These are phyloP conservation scores for Drosophila elegans DNA, from an alignment of 1,140 invertebrate genomes.

Conservation along the genomic window DNA sequence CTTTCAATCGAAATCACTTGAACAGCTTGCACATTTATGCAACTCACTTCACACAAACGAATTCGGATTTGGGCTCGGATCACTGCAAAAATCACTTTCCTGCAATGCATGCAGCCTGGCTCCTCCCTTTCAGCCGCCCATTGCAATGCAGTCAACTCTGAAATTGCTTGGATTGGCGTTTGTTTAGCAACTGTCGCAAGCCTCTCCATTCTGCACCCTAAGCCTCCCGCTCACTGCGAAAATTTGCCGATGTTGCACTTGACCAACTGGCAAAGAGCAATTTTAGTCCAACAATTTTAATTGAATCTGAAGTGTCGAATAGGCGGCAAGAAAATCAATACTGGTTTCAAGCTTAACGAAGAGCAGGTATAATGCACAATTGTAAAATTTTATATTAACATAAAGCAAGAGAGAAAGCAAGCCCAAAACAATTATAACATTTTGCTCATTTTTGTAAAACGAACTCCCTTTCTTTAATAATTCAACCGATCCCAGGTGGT, in stretches of 20 bases:
- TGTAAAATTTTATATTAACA: background rate
- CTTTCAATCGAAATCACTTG: conserved; percentile 66
- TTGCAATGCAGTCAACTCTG: conserved; percentile 60
- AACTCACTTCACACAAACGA: conserved; percentile 63
- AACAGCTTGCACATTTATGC: conserved; percentile 72
- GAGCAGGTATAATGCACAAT: background rate
- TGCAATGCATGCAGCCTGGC: conserved; percentile 20
- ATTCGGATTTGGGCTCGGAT: conserved; percentile 53
- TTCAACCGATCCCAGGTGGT: too few species aligned
- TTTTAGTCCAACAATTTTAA: conserved; percentile 57
- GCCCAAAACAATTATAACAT: too few species aligned
- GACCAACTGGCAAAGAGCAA: conserved; percentile 37
- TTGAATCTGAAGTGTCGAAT: conserved; percentile 68
- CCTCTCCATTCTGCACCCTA: conserved; percentile 1
- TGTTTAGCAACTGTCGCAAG: conserved; percentile 60
- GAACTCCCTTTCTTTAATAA: too few species aligned
- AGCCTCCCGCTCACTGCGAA: background rate
- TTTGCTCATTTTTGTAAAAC: too few species aligned
- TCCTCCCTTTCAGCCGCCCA: conserved; percentile 11
- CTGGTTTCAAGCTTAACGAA: background rate
- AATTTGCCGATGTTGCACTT: conserved; percentile 61
- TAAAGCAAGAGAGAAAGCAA: background rate
- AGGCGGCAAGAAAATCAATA: conserved; percentile 39
- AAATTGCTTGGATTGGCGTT: conserved; percentile 68
- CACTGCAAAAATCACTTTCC: conserved; percentile 68